Evolutionary conservation across 2,888 invertebrate species (phyloP).

Genomic region (Cremastobaeus sp.): DNA sequence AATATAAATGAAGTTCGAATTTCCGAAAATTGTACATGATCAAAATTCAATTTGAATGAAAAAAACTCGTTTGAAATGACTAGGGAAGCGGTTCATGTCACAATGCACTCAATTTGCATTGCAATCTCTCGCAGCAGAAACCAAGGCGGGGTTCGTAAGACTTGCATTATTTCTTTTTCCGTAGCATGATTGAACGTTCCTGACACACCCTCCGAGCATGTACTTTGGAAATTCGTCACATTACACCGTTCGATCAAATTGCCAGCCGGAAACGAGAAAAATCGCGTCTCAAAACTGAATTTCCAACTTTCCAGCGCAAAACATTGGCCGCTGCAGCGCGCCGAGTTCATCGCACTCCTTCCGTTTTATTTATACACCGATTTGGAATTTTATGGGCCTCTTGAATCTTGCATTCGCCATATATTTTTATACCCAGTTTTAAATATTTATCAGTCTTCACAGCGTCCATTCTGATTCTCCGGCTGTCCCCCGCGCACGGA

Average conservation of each 20-base stretch:
- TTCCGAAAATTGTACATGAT: no score
- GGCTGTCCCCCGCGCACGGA: no score
- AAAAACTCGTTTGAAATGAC: no score
- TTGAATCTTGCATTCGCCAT: no score
- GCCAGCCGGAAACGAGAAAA: constrained; percentile 46
- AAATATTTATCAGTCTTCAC: no score
- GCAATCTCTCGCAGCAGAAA: constrained; percentile 40
- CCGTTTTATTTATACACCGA: no score
- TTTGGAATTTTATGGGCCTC: no score
- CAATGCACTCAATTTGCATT: constrained; percentile 54
- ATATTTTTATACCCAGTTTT: no score
- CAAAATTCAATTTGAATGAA: no score
- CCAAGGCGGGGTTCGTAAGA: constrained; percentile 56
- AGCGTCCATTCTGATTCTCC: no score
- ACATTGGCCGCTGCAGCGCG: no score
- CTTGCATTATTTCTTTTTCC: constrained; percentile 60
- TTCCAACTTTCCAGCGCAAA: constrained; percentile 34
- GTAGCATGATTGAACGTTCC: constrained; percentile 49
- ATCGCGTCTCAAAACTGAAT: constrained; percentile 34
- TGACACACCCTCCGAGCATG: constrained; percentile 42
- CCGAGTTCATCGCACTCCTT: constrained; percentile 8
- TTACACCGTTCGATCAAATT: constrained; percentile 50
- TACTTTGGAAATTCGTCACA: constrained; percentile 51
- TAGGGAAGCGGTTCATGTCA: constrained; percentile 42
- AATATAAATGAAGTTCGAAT: no score